Evolutionary conservation across 2,797 vertebrate genomes (phyloP).

Genomic region (Xiphorhynchus erythropygius): DNA sequence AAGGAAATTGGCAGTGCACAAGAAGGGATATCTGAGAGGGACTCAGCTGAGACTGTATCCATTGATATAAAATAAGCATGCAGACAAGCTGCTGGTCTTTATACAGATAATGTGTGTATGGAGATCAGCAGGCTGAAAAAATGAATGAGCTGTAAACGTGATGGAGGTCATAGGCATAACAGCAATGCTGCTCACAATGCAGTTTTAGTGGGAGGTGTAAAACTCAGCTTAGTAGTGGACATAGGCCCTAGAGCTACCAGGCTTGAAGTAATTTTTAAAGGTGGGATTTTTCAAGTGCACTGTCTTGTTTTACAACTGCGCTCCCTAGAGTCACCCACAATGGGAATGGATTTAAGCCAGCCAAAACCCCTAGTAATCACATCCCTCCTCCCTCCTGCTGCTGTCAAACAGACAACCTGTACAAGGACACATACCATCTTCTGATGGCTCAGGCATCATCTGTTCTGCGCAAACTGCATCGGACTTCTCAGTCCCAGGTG

Average conservation of each 20-base stretch:
- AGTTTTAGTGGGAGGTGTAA: neutral
- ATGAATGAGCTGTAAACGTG: neutral
- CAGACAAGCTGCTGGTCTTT: neutral
- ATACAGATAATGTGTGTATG: neutral
- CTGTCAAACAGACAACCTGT: neutral
- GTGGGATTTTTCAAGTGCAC: neutral
- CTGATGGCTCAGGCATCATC: neutral
- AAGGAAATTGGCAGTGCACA: neutral
- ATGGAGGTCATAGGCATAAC: neutral
- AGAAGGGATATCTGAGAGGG: neutral
- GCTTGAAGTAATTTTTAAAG: neutral
- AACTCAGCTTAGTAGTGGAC: neutral
- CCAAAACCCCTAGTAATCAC: neutral
- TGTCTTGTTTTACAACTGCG: neutral
- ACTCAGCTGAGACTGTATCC: neutral
- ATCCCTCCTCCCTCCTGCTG: neutral
- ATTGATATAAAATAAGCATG: neutral
- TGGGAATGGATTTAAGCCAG: neutral
- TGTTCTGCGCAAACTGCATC: conserved; percentile 80
- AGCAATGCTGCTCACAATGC: neutral
- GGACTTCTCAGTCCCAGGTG: conserved; percentile 77
- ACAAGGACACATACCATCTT: conserved; percentile 54
- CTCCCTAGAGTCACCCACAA: neutral
- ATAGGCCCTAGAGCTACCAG: neutral
- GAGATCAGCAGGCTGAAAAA: neutral